Conservation (phyloP, 2,888 invertebrate species). For the Lasioglossum villosulum region DNA sequence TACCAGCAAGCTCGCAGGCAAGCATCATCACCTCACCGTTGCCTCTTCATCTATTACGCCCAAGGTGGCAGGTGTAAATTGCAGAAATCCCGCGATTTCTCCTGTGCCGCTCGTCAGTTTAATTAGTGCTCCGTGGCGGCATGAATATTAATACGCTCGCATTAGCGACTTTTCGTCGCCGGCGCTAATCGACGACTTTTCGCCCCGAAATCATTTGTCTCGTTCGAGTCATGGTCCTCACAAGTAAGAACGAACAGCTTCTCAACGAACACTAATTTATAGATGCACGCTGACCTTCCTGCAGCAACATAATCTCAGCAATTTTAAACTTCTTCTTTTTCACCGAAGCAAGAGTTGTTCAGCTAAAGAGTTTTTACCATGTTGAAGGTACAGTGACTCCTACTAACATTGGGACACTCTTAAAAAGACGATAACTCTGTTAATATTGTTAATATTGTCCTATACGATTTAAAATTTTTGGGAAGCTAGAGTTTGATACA, state of each 20-base stretch:
- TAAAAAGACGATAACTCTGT: too few relatives aligned
- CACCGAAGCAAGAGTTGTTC: too few relatives aligned
- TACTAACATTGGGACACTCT: too few relatives aligned
- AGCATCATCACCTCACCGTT: constrained; percentile 8
- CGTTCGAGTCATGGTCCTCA: background rate
- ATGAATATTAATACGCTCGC: constrained; percentile 47
- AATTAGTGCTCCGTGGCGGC: constrained; percentile 44
- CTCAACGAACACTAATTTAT: background rate
- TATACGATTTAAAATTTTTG: too few relatives aligned
- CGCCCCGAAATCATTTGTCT: constrained; percentile 32
- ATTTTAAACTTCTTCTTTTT: background rate
- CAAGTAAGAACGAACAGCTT: background rate
- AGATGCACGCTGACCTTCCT: background rate
- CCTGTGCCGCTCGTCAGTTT: constrained; percentile 31
- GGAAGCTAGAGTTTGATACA: too few relatives aligned
- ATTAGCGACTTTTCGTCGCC: constrained; percentile 21
- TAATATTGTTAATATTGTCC: too few relatives aligned
- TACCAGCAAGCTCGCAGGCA: background rate
- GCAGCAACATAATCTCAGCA: background rate
- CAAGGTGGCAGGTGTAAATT: constrained; percentile 52
- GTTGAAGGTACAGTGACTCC: too few relatives aligned
- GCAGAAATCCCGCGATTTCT: constrained; percentile 24
- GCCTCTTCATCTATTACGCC: constrained; percentile 14
- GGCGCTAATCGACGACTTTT: constrained; percentile 44
- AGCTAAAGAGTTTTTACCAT: too few relatives aligned